A percentile compares a stretch with the other conserved stretches of the same genome.
Evolutionary conservation across 1,140 invertebrate genomes (phyloP).

Genomic region (Penaeus japonicus): DNA sequence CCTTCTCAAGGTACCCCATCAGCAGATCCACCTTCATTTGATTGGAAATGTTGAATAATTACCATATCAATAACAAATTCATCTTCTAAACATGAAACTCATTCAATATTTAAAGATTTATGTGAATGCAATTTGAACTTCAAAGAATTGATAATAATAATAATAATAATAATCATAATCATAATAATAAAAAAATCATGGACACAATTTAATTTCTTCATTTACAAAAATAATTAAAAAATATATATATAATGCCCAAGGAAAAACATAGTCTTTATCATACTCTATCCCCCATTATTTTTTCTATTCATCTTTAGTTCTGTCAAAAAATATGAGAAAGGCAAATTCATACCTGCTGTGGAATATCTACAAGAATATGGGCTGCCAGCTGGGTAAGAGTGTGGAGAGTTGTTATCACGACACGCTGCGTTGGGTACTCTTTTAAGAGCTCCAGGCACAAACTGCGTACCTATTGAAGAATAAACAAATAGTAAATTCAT

Average conservation of each 20-base stretch:
- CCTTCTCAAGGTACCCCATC: constrained; percentile 64
- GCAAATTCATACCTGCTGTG: constrained; percentile 73
- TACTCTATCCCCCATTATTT: not conserved
- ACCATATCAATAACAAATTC: not conserved
- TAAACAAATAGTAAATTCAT: not conserved
- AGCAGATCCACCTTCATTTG: constrained; percentile 62
- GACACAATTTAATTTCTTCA: too few species aligned
- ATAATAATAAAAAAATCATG: too few species aligned
- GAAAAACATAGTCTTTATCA: not conserved
- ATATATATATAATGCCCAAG: not conserved
- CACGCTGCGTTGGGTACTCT: constrained; percentile 84
- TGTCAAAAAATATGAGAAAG: not conserved
- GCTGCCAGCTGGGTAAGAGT: constrained; percentile 88
- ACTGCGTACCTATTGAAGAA: constrained; percentile 69
- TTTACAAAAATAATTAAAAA: not conserved
- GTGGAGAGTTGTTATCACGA: constrained; percentile 84
- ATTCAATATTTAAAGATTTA: too few species aligned
- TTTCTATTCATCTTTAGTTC: not conserved
- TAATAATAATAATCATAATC: too few species aligned
- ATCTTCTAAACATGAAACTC: too few species aligned
- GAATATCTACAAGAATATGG: constrained; percentile 88
- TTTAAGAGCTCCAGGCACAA: constrained; percentile 83
- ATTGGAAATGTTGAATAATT: too few species aligned
- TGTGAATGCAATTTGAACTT: not conserved
- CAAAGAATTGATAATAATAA: too few species aligned